A percentile compares a stretch with the other conserved stretches of the same genome.
phyloP scores from a whole-genome alignment of 1,140 invertebrate species.

The Pseudomyrmex gracilis region DNA sequence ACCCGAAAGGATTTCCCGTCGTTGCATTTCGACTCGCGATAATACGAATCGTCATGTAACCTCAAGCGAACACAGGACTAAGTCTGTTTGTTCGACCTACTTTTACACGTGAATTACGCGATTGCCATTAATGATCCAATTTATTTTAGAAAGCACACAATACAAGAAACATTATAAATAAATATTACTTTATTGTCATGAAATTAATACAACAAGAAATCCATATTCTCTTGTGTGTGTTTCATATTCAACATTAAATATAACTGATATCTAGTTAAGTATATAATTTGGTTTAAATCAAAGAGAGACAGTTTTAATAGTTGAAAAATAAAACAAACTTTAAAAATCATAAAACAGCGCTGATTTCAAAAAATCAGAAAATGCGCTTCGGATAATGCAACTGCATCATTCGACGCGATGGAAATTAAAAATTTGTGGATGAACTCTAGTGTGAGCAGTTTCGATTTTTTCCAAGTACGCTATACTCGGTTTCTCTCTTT shows the following conservation, averaged over 20 bases:
- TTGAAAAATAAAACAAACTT: background rate
- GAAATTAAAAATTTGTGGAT: slow-evolving; percentile 64
- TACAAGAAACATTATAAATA: background rate
- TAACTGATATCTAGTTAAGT: background rate
- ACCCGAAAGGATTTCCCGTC: slow-evolving; percentile 34
- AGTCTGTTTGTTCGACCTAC: slow-evolving; percentile 18
- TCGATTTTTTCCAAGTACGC: background rate
- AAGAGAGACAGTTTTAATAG: background rate
- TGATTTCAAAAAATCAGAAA: background rate
- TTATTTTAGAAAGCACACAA: slow-evolving; percentile 17
- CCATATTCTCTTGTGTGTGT: background rate
- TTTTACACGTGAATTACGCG: slow-evolving; percentile 26
- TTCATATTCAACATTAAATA: background rate
- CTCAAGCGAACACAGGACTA: slow-evolving; percentile 38
- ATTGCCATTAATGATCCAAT: slow-evolving; percentile 19
- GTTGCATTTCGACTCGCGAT: slow-evolving; percentile 15
- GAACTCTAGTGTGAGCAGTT: slow-evolving; percentile 3
- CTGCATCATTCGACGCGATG: slow-evolving; percentile 31
- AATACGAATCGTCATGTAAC: slow-evolving; percentile 29
- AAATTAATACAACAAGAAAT: background rate
- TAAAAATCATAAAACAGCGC: background rate
- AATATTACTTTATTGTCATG: slow-evolving; percentile 4
- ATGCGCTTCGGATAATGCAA: slow-evolving; percentile 10
- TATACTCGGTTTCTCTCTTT: background rate
- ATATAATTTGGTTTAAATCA: background rate